These are phyloP conservation scores for Mormyrus lacerda DNA, from an alignment of 2,113 vertebrate species.

Conservation along the genomic window DNA sequence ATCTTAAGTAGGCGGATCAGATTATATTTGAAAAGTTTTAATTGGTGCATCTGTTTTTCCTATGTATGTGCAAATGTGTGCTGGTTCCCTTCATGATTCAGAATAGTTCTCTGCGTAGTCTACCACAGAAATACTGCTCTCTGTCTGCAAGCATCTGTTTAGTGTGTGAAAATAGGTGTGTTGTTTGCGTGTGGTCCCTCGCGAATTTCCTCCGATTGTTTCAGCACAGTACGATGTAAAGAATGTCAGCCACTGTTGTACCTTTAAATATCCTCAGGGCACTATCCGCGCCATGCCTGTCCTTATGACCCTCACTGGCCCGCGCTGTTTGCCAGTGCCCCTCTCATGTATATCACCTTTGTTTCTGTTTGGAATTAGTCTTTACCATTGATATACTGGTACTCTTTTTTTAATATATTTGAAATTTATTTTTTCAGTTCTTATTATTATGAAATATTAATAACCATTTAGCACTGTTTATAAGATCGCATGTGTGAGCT, in stretches of 20 bases:
- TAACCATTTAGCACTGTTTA: not conserved
- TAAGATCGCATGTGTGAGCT: not conserved
- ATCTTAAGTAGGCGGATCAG: not conserved
- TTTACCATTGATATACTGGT: not conserved
- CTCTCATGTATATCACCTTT: not conserved
- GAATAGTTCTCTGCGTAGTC: not conserved
- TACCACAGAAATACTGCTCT: not conserved
- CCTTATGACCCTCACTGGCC: not conserved
- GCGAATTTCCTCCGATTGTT: conserved; percentile 3
- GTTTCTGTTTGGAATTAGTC: not conserved
- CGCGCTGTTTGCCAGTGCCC: not conserved
- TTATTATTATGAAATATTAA: not conserved
- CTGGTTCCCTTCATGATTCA: not conserved
- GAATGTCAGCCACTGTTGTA: conserved; percentile 20
- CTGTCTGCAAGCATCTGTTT: not conserved
- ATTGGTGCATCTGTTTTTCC: not conserved
- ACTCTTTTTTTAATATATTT: not conserved
- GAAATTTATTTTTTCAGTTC: not conserved
- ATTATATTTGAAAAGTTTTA: not conserved
- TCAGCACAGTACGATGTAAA: conserved; percentile 21
- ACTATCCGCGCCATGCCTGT: not conserved
- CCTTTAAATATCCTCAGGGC: conserved; percentile 22
- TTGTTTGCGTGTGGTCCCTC: not conserved
- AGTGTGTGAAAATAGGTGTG: not conserved
- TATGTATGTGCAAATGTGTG: not conserved